A percentile compares a stretch with the other conserved stretches of the same genome.
These are phyloP conservation scores for Polydesmus complanatus DNA, from an alignment of 2,888 invertebrate species.

Conservation along the genomic window DNA sequence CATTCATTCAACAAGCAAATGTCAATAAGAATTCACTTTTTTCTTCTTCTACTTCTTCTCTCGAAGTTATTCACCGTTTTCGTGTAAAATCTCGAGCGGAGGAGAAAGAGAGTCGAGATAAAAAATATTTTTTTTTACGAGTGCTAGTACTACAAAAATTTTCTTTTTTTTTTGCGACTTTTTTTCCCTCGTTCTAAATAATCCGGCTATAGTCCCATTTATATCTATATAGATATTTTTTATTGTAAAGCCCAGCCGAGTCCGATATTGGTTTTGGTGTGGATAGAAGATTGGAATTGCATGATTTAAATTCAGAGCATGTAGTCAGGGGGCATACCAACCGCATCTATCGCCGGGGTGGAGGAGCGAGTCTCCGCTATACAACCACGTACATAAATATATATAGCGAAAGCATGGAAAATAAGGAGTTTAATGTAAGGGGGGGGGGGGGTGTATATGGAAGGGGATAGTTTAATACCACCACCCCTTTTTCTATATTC, in stretches of 20 bases:
- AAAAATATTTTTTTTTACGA: background rate
- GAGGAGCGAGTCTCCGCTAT: background rate
- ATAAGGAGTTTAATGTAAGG: background rate
- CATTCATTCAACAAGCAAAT: too few relatives aligned
- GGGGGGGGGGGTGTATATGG: background rate
- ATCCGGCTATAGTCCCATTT: background rate
- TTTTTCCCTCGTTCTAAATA: background rate
- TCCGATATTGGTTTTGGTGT: conserved; percentile 14
- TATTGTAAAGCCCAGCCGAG: background rate
- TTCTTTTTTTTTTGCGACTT: too few relatives aligned
- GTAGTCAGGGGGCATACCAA: conserved; percentile 8
- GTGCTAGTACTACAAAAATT: too few relatives aligned
- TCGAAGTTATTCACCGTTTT: too few relatives aligned
- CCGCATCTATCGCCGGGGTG: background rate
- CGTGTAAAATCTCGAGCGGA: too few relatives aligned
- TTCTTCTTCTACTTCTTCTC: too few relatives aligned
- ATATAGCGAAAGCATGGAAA: background rate
- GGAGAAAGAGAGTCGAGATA: background rate
- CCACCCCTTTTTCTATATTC: background rate
- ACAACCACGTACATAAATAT: background rate
- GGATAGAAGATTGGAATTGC: conserved; percentile 13
- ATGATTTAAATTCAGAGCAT: conserved; percentile 17
- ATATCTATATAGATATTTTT: background rate
- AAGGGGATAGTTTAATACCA: background rate
- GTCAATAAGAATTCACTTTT: too few relatives aligned